Conservation (phyloP, 2,888 invertebrate genomes). For the Sabatieria punctata region DNA sequence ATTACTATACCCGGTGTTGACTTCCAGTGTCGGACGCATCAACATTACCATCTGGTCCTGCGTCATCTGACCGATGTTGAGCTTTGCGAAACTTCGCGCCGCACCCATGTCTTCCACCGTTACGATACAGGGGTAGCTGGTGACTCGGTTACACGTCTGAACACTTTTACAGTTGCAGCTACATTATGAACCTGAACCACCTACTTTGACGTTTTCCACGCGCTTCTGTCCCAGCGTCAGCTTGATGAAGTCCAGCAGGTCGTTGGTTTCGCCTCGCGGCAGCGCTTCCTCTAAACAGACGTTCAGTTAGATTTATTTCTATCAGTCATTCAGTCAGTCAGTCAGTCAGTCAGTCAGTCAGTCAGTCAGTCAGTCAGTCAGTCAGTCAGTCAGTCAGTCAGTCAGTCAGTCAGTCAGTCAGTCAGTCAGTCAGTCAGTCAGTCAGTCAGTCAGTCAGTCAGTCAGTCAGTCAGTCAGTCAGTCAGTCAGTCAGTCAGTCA, state of each 20-base stretch:
- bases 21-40: constrained; percentile 74
- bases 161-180: too few relatives aligned
- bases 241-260: constrained; percentile 60
- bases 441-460: too few relatives aligned
- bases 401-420: too few relatives aligned
- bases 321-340: too few relatives aligned
- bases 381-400: too few relatives aligned
- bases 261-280: constrained; percentile 55
- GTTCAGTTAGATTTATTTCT: too few relatives aligned
- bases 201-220: not conserved
- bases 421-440: too few relatives aligned
- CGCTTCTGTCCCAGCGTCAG: constrained; percentile 51
- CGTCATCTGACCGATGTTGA: constrained; percentile 50
- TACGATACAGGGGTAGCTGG: constrained; percentile 78
- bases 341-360: too few relatives aligned
- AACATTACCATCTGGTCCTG: constrained; percentile 70
- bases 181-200: too few relatives aligned
- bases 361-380: too few relatives aligned
- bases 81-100: constrained; percentile 63
- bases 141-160: constrained; percentile 59
- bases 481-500: too few relatives aligned
- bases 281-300: constrained; percentile 52
- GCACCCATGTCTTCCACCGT: constrained; percentile 93
- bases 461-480: too few relatives aligned
- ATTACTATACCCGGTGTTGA: constrained; percentile 61